A percentile compares a stretch with the other conserved stretches of the same genome.
Evolutionary conservation across 1,140 invertebrate species (phyloP).

Genomic region (Scaptomyza hsui): DNA sequence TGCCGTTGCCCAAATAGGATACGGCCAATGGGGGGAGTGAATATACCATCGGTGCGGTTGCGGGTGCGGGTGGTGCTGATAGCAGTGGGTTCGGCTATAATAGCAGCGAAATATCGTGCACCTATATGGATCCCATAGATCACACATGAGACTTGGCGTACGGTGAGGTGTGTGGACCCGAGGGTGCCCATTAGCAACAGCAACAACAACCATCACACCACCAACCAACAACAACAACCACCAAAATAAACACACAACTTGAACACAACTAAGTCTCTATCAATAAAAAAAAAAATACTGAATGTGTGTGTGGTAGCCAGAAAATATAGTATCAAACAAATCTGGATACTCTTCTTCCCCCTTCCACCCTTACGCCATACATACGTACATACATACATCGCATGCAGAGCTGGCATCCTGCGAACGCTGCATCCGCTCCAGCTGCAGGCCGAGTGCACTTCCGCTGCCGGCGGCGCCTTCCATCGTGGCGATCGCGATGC

Average conservation of each 20-base stretch:
- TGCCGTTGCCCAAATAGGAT: constrained; percentile 84
- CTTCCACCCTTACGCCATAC: no score
- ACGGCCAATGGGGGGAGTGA: constrained; percentile 82
- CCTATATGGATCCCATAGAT: constrained; percentile 83
- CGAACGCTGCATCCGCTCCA: constrained; percentile 86
- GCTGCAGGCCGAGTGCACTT: constrained; percentile 81
- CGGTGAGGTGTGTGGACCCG: constrained; percentile 73
- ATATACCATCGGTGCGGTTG: constrained; percentile 49
- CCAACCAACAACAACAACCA: constrained; percentile 44
- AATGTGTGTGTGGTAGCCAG: constrained; percentile 72
- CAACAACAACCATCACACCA: constrained; percentile 23
- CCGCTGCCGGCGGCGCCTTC: constrained; percentile 65
- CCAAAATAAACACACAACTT: constrained; percentile 47
- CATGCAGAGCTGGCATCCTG: constrained; percentile 86
- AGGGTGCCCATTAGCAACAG: constrained; percentile 58
- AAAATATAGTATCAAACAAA: constrained; percentile 47
- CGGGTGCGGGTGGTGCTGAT: constrained; percentile 38
- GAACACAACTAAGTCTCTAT: constrained; percentile 71
- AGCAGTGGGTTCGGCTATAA: constrained; percentile 72
- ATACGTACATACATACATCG: constrained; percentile 22
- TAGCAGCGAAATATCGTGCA: constrained; percentile 81
- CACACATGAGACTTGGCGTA: constrained; percentile 81
- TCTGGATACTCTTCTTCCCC: constrained; percentile 68
- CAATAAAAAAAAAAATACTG: constrained; percentile 30
- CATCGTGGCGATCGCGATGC: constrained; percentile 72